Conservation (phyloP, 2,888 invertebrate genomes). For the Oligia fasciuncula region DNA sequence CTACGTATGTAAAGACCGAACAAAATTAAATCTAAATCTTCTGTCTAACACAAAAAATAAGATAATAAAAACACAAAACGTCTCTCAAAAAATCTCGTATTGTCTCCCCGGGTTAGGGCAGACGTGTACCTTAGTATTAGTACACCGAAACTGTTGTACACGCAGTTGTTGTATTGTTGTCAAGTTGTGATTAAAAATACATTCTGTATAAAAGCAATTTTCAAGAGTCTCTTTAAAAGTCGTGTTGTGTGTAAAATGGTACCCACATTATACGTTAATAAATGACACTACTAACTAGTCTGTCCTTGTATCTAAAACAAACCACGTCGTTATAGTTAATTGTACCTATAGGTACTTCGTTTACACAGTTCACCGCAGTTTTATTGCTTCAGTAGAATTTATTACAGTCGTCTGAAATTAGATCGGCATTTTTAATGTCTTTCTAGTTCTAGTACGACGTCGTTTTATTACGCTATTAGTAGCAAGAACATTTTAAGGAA, state of each 20-base stretch:
- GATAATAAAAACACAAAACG: neutral
- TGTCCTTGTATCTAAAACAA: slow-evolving; percentile 13
- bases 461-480: slow-evolving; percentile 39
- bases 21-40: neutral
- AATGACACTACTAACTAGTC: neutral
- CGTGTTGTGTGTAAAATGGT: neutral
- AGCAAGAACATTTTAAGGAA: slow-evolving; percentile 3
- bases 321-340: slow-evolving; percentile 30
- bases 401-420: slow-evolving; percentile 42
- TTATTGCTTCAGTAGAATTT: slow-evolving; percentile 44
- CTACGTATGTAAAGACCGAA: neutral
- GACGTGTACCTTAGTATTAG: neutral
- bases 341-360: slow-evolving; percentile 11
- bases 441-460: slow-evolving; percentile 32
- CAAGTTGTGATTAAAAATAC: no score
- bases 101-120: neutral
- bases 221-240: neutral
- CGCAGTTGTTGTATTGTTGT: no score
- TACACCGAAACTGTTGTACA: no score
- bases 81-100: no score
- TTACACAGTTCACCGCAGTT: slow-evolving; percentile 38
- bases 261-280: neutral
- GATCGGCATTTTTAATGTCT: slow-evolving; percentile 45
- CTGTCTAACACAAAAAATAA: neutral
- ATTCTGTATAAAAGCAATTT: neutral